Base-by-base conservation (phyloP, 2,797 vertebrate genomes). In the Enoplosus armatus region DNA sequence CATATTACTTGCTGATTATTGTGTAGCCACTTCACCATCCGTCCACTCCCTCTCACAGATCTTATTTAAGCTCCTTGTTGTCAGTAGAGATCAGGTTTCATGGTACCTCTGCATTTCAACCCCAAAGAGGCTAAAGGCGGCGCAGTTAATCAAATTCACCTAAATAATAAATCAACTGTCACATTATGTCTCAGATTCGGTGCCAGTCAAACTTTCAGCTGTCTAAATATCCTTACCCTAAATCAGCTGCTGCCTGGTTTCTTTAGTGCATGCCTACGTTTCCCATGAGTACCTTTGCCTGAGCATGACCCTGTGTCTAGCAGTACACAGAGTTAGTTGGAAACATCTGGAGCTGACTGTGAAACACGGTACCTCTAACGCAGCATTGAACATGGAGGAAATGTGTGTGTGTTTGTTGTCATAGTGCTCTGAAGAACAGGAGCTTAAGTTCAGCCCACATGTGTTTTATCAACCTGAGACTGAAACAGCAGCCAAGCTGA, bases 301-400 rank as follows among this genome's bases (percentile, higher is more conserved):
- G 71, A 85, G 83, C 79, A 20, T 47, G 72, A 88, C 64, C 75
- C 64, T 16, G 16, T 50, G 68, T 69, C 68, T 26, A 22, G 58
- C 27, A 18, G 48, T 47, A 31, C 41, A 71, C 22, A 26, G 24
- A 80, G 70, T 45, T 26, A 50, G 63, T 47, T 20, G n/a, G 59
- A 86, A 86, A 89, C 94, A 94, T 93, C 91, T 94, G 93, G 89
- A 90, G 84, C 18, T 54, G 71, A 87, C 92, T 87, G 18, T 76
- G 76, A 73, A 74, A 70, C 59, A 60, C 15, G 11, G 53, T 43
- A 67, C 33, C 63, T 63, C 81, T 65, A 70, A 82, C 53, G 79
- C 51, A 4, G 16, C 45, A 26, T 55, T 79, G 76, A 87, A 83
- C 66, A 55, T 62, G 48, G 9, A 72, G 50, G 59, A 35, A 77